A percentile compares a stretch with the other conserved stretches of the same genome.
Evolutionary conservation across 1,140 invertebrate genomes (phyloP).

Genomic region (Drosophila ironensis): DNA sequence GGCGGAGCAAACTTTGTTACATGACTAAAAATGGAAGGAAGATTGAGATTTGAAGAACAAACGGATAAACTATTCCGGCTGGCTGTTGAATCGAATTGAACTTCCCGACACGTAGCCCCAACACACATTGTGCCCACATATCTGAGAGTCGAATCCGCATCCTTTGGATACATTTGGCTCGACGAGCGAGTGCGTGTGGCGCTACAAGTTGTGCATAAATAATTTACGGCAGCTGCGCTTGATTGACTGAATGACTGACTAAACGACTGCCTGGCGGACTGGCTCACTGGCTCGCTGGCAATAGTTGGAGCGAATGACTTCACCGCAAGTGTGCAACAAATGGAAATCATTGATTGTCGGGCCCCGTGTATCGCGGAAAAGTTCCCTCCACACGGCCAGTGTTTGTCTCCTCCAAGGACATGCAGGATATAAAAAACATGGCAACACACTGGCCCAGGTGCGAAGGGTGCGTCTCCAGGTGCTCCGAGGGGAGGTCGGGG

Average conservation of each 20-base stretch:
- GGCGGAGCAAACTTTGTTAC: background rate
- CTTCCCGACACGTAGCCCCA: constrained; percentile 52
- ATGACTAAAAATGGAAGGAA: constrained; percentile 6
- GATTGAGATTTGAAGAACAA: constrained; percentile 20
- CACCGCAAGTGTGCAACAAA: constrained; percentile 23
- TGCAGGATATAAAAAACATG: constrained; percentile 55
- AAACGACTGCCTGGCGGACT: constrained; percentile 6
- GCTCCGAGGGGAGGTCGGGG: background rate
- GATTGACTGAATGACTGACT: constrained; percentile 38
- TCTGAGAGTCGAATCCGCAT: constrained; percentile 19
- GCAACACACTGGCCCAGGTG: constrained; percentile 37
- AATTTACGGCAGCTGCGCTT: constrained; percentile 51
- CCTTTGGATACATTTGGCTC: constrained; percentile 43
- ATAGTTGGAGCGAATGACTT: constrained; percentile 12
- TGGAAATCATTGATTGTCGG: constrained; percentile 36
- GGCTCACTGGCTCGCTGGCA: constrained; percentile 6
- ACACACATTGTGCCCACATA: constrained; percentile 42
- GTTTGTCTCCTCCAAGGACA: constrained; percentile 49
- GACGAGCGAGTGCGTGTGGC: constrained; percentile 20
- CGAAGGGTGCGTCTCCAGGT: background rate
- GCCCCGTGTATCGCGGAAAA: constrained; percentile 28
- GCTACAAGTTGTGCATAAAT: constrained; percentile 63
- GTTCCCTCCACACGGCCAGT: constrained; percentile 24
- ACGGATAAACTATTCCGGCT: constrained; percentile 30
- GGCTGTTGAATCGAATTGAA: constrained; percentile 26